Evolutionary conservation across 92 coral and sea anemone genomes (phyloP), one percentile per base, ranked within the genome.

Genomic region (Isaurus tuberculatus): DNA sequence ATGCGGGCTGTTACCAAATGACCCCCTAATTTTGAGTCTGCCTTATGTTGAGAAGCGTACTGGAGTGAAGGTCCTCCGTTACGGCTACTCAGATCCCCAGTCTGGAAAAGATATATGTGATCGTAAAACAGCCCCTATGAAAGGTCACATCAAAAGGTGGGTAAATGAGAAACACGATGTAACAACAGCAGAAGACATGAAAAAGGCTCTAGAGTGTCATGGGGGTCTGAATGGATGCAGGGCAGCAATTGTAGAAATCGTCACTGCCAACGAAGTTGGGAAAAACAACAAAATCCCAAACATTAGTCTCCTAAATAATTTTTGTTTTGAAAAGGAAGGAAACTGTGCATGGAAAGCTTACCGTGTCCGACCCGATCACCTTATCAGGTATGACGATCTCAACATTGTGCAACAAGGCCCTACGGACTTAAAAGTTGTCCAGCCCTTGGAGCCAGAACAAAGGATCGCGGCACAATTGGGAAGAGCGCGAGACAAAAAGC

Each of bases 1-100:
- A 88, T 27, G 91, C 91, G 1, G 88, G 85, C 8, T 88, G 91
- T 48, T 88, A 88, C 49, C 91, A 83, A 88, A 79, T 46, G 87
- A 85, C 29, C 81, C 87, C 61, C 73, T 88, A 60, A 5, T 88
- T 15, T 83, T 83, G 28, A 83, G 88, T n/a, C 91, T 77, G 58
- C 84, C 31, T 25, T 25, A 11, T 65, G 22, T 81, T 19, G 77
- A 74, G 7, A 22, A 81, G 19, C 70, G 66, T 5, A 67, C 66
- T 23, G 77, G 85, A 5, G 26, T 67, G 8, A 66, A 11, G 15
- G 15, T 11, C 16, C 40, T 11, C 14, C 63, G 77, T 16, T 81
- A 81, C 28, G 85, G 67, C 19, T 81, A 20, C 72, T 60, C 84
- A 5, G 84, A 79, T 17, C 84, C 84, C 29, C 60, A 40, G 30